Evolutionary conservation across 2,113 vertebrate species (phyloP).

Genomic region (Anser brachyrhynchus): DNA sequence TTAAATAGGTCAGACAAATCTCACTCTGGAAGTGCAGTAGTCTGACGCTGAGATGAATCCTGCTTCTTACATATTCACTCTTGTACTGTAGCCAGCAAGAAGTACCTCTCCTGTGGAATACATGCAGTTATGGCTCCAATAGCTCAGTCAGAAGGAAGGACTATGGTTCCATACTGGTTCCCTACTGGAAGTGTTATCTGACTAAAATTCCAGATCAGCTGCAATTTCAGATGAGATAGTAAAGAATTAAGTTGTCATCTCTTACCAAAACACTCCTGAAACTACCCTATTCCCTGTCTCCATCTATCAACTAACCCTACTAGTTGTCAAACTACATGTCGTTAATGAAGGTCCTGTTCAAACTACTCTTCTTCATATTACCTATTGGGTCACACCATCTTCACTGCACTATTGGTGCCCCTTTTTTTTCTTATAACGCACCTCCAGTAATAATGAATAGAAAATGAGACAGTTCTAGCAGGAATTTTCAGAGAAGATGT

Average conservation of each 20-base stretch:
- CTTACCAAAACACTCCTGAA: background rate
- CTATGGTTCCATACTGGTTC: background rate
- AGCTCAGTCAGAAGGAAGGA: background rate
- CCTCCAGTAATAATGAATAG: background rate
- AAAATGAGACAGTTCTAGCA: background rate
- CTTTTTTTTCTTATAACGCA: too few species aligned
- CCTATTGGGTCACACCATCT: background rate
- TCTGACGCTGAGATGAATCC: background rate
- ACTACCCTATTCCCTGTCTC: fast-evolving
- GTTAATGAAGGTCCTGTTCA: background rate
- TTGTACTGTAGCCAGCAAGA: background rate
- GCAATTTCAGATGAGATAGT: background rate
- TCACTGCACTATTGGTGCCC: background rate
- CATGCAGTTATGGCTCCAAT: background rate
- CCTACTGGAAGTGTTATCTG: background rate
- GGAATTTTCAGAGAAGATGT: background rate
- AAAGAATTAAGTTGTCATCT: background rate
- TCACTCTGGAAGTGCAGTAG: background rate
- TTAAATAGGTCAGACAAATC: background rate
- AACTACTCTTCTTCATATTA: background rate
- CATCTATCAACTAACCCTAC: background rate
- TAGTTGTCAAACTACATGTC: background rate
- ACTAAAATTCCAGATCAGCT: background rate
- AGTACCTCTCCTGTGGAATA: background rate
- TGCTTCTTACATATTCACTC: background rate